Evolutionary conservation across 1,140 invertebrate genomes (phyloP), one percentile per base, ranked within the genome.

Genomic region (Zaprionus africanus): DNA sequence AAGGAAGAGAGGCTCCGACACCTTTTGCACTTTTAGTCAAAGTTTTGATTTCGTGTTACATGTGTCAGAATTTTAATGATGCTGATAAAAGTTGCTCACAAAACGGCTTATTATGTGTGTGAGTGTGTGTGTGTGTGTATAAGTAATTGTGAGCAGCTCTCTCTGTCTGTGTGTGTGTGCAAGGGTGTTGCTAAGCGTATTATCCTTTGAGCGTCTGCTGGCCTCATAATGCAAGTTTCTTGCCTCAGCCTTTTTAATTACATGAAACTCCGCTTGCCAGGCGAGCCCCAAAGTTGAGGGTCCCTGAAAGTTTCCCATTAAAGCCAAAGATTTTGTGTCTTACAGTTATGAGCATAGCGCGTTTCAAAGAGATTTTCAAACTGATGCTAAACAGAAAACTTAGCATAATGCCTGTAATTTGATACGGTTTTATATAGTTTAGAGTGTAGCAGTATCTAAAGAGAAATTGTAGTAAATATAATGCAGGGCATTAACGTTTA

Each of bases 31-130:
- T 90, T 84, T 90, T 85, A 90, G 81, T 90, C 85, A 90, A 90
- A 90, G 85, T 90, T 90, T 90, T 90, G 85, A 90, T 90, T 90
- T 90, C 86, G 79, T 90, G 85, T 90, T 90, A 90, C 85, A 90
- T 90, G 85, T 90, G 85, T 90, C 85, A 90, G 86, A 90, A 86
- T 90, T 90, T 90, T 90, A 90, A 90, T 90, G 85, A 90, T 90
- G 86, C 86, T 90, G 82, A 90, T 90, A 90, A 90, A 85, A 90
- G 82, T 82, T 90, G 76, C 70, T 70, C 71, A 56, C 84, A 41
- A 82, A 88, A 90, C 90, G 81, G 85, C 85, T 90, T 90, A 90
- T 90, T 90, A 90, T 75, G 82, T 80, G 86, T 65, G 72, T 57
- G 51, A 77, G 76, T 70, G 79, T 68, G 53, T n/a, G 53, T 38